Base-by-base conservation (phyloP, 1,140 invertebrate genomes). In the Drosophila eugracilis region DNA sequence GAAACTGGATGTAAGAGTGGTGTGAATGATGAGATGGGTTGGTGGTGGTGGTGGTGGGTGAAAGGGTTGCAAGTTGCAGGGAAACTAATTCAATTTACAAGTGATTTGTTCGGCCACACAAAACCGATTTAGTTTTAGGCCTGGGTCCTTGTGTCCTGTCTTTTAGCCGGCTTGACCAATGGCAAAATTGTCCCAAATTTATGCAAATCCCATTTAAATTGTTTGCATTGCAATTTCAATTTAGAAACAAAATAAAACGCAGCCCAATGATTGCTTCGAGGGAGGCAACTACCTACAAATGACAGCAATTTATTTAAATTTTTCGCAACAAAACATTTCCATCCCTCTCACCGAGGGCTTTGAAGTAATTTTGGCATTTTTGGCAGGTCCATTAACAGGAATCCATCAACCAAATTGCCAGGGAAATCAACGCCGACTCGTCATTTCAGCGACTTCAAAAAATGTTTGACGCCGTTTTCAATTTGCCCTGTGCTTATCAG, bases 171-270 rank as follows among this genome's bases (percentile, higher is more conserved):
- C 70, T 86, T 86, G 83, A 86, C 83, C 83, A 88, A 71, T 50
- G 58, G 32, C 60, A 60, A 53, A 58, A 59, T 50, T 69, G 54
- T 66, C 53, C 28, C 26, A 78, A 88, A 88, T 88, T 89, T 88
- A 88, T 88, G 83, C 83, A 88, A 89, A 88, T 88, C 83, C 81
- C 83, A 88, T 88, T 88, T 88, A 88, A 88, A 88, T 88, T 88
- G 83, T 88, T 88, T 88, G 75, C 83, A 88, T 77, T 88, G 83
- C 83, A 88, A 88, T 88, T 88, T 88, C 83, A 88, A 88, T 88
- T 88, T 88, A 88, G 83, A 81, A 86, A 88, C 83, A 88, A 88
- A 86, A 86, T 86, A 83, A 78, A 88, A 75, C 70, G 49, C 45
- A 75, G 57, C 53, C 48, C 44, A 37, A 59, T 53, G 37, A 54